Base-by-base conservation (phyloP, 1,140 invertebrate genomes). In the Diorhabda sublineata region DNA sequence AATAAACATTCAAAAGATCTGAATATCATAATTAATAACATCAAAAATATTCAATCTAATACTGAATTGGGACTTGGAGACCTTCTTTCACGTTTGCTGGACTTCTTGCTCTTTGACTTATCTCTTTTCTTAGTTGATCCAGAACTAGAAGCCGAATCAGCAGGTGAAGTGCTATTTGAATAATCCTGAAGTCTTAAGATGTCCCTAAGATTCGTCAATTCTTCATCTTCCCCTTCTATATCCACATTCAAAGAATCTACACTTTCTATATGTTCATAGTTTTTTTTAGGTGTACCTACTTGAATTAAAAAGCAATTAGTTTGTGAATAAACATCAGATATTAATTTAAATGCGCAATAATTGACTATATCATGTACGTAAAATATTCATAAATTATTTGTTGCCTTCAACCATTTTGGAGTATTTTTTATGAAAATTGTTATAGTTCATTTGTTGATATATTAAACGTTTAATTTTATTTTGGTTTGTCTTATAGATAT, bases 221-320 rank as follows among this genome's bases (percentile, higher is more conserved):
- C 77, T 63, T 78, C 76, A 63, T 75, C 76, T 59, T 77, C 75
- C 4, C 72, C 77, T 69, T 79, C 78, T 26, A 79, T 71, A 63
- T 79, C 78, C 6, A 76, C 69, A 70, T 75, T 77, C 3, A 74
- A 61, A 6, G 72, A 42, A 42, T 77, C 77, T 7, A 62, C 64
- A 26, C 64, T 47, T 56, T 77, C 75, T 41, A 59, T 58, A 8
- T 52, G 47, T 64, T 79, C 77, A 11, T 57, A 68, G 44, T 65
- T 74, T 45, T 76, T 77, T 58, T 78, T 78, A 42, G 75, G 74
- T 8, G 76, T 78, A 9, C 72, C 75, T 74, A 68, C 26, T 26
- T 26, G 26, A 26, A 26, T 26, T 26, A 26, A 26, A 26, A 26
- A 26, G 26, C 26, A 26, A 26, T 26, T 26, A 26, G 26, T 1